phyloP scores from a whole-genome alignment of 2,113 vertebrate genomes.

The Hoplias malabaricus region DNA sequence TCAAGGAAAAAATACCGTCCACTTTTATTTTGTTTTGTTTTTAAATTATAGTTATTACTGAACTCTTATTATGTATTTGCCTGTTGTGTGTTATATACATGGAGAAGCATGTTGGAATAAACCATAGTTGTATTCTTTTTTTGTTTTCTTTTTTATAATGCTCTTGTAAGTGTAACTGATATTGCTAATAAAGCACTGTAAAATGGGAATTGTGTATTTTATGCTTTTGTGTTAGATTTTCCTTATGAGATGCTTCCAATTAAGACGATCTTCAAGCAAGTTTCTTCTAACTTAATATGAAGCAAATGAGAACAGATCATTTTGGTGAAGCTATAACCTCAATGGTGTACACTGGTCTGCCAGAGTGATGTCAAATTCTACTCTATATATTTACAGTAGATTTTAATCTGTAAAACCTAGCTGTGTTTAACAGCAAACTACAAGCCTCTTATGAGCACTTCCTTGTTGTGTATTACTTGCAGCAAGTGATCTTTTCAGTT shows the following conservation, averaged over 20 bases:
- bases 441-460: neutral
- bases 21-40: neutral
- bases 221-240: neutral
- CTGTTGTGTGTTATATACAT: neutral
- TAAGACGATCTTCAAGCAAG: neutral
- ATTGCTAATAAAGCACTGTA: slow-evolving; percentile 44
- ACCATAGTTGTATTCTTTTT: neutral
- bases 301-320: neutral
- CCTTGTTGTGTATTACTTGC: neutral
- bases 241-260: neutral
- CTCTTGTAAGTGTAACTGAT: slow-evolving; percentile 31
- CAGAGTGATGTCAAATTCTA: no score
- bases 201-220: slow-evolving; percentile 29
- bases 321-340: neutral
- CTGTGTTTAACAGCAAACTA: neutral
- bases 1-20: neutral
- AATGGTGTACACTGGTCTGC: neutral
- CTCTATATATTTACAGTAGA: neutral
- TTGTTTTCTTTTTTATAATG: slow-evolving; percentile 7
- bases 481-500: neutral
- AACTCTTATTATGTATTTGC: neutral
- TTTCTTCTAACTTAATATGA: neutral
- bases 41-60: neutral
- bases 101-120: slow-evolving; percentile 14
- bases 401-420: neutral